Conservation (phyloP, 2,888 invertebrate species). For the Platerodrilus igneus region DNA sequence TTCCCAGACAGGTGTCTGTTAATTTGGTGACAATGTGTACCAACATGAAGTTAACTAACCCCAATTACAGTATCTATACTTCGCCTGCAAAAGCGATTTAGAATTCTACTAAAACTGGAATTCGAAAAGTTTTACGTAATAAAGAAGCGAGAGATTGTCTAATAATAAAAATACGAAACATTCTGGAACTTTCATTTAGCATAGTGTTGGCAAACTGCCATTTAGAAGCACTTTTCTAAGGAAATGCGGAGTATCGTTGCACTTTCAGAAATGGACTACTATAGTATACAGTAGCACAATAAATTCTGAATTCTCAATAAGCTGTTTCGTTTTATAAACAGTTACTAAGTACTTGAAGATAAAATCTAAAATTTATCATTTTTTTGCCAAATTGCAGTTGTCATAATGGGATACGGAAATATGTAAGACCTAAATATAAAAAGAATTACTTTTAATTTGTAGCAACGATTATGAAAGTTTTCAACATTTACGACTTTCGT, state of each 20-base stretch:
- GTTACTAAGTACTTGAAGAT: too few species aligned
- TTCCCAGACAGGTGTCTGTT: conserved; percentile 43
- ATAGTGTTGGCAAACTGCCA: conserved; percentile 33
- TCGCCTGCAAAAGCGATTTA: conserved; percentile 23
- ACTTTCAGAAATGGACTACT: conserved; percentile 23
- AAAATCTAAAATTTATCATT: too few species aligned
- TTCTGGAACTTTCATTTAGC: conserved; percentile 34
- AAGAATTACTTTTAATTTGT: too few species aligned
- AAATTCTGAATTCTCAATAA: too few species aligned
- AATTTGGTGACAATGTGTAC: conserved; percentile 44
- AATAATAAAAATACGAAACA: conserved; percentile 36
- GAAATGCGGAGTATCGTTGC: conserved; percentile 21
- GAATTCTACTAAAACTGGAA: conserved; percentile 19
- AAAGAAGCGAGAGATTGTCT: conserved; percentile 35
- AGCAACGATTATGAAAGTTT: too few species aligned
- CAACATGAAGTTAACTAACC: conserved; percentile 38
- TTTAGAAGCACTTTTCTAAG: conserved; percentile 21
- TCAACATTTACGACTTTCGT: too few species aligned
- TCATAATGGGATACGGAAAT: too few species aligned
- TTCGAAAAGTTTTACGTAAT: conserved; percentile 31
- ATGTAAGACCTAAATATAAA: too few species aligned
- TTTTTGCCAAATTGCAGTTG: too few species aligned
- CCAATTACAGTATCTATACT: conserved; percentile 34
- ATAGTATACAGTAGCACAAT: conserved; percentile 14
- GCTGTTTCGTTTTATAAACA: too few species aligned